Evolutionary conservation across 2,797 vertebrate species (phyloP).

Genomic region (Premnoplex brunnescens): DNA sequence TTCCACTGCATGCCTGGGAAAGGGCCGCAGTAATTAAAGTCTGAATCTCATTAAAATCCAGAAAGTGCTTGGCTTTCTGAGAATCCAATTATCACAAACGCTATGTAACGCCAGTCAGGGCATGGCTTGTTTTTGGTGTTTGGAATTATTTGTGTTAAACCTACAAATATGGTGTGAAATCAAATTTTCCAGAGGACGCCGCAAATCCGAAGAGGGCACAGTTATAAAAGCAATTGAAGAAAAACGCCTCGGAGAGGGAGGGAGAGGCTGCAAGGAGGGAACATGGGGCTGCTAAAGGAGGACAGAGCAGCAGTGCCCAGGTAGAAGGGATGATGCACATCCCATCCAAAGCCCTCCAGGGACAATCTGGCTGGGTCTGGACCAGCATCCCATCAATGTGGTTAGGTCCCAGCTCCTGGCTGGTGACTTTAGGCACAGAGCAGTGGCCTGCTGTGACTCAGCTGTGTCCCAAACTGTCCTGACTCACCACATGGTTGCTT

Average conservation of each 20-base stretch:
- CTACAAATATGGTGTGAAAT: constrained; percentile 45
- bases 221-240: not conserved
- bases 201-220: not conserved
- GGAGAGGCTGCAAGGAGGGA: not conserved
- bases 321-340: not conserved
- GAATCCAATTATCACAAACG: constrained; percentile 64
- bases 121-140: constrained; percentile 41
- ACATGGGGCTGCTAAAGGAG: not conserved
- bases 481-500: not conserved
- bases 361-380: not conserved
- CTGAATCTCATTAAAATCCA: constrained; percentile 64
- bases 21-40: constrained; percentile 63
- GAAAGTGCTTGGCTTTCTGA: constrained; percentile 65
- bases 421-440: not conserved
- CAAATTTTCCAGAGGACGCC: constrained; percentile 12
- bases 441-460: not conserved
- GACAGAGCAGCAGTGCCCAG: not conserved
- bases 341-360: not conserved
- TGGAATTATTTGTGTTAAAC: constrained; percentile 49
- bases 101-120: constrained; percentile 36
- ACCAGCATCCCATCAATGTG: not conserved
- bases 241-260: not conserved
- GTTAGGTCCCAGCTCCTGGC: not conserved
- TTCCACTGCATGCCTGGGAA: constrained; percentile 51
- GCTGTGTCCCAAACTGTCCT: rapidly evolving